Base-by-base conservation (phyloP, 1,140 invertebrate species). In the Bactericera cockerelli region DNA sequence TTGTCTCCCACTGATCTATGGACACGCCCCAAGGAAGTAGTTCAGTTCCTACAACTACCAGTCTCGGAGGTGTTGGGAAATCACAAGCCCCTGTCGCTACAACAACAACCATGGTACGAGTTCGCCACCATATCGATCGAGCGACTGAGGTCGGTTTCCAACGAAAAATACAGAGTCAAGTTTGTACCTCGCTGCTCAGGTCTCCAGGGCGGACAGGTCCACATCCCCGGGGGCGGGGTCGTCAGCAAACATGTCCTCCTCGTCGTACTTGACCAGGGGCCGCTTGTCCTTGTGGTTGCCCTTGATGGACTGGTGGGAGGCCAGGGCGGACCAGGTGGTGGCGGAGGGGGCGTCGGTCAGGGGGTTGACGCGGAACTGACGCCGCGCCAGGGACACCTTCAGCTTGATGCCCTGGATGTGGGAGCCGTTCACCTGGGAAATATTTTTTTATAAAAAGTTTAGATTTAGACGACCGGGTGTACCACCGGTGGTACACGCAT, bases 281-380 rank as follows among this genome's bases (percentile, higher is more conserved):
- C 85, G 74, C 65, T 81, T 82, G 65, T 89, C 85, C 67, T 82
- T 82, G 64, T 86, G 81, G 55, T 77, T 81, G 64, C 83, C 85
- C 72, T 89, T 90, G 67, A 89, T 86, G 1, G 84, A 87, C 67
- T 87, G 83, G 69, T 79, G 88, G 68, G 67, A 70, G 81, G 80
- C 81, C 65, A 90, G 81, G 1, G 84, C 81, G 2, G 83, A 80
- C 88, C 88, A 92, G 55, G 84, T 81, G 2, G 83, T 78, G 11
- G 84, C 83, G 0, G 86, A 86, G 6, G 82, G 79, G 2, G 84
- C 83, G 68, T 89, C 85, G 64, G 80, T 84, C 26, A 83, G 81
- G 8, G 82, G 78, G 64, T 89, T 86, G 70, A 91, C 84, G 58
- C 84, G 76, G 0, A 87, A 86, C 66, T 93, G 89, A 56, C 87